Evolutionary conservation across 1,140 invertebrate species (phyloP).

Genomic region (Venturia canescens): DNA sequence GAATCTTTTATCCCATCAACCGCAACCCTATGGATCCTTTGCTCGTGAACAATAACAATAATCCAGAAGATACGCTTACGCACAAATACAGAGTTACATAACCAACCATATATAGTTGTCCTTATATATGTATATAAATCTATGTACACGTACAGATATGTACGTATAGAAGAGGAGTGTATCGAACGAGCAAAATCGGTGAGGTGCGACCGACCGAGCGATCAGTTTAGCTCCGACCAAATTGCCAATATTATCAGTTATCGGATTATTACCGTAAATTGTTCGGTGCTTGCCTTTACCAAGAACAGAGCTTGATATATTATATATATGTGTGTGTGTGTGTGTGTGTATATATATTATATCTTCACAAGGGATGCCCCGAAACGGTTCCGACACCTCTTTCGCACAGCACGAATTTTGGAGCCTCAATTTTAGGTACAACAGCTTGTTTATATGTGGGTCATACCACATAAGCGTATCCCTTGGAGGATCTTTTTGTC

Average conservation of each 20-base stretch:
- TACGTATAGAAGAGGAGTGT: neutral
- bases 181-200: constrained; percentile 6
- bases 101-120: neutral
- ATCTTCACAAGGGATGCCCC: neutral
- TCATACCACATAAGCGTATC: neutral
- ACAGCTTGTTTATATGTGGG: constrained; percentile 29
- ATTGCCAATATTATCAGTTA: constrained; percentile 71
- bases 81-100: constrained; percentile 9
- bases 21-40: constrained; percentile 45
- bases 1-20: constrained; percentile 23
- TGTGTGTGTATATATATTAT: no score
- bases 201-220: constrained; percentile 44
- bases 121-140: neutral
- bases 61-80: constrained; percentile 57
- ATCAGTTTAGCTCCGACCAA: constrained; percentile 60
- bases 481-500: no score
- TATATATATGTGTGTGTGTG: no score
- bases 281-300: constrained; percentile 65
- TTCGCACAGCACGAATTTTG: neutral
- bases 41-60: constrained; percentile 61
- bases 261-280: constrained; percentile 71
- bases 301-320: constrained; percentile 46
- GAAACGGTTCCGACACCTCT: neutral
- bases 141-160: neutral
- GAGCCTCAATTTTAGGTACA: constrained; percentile 44